Evolutionary conservation across 2,113 vertebrate species (phyloP), one percentile per base, ranked within the genome.

Genomic region (Speoplatyrhinus poulsoni): DNA sequence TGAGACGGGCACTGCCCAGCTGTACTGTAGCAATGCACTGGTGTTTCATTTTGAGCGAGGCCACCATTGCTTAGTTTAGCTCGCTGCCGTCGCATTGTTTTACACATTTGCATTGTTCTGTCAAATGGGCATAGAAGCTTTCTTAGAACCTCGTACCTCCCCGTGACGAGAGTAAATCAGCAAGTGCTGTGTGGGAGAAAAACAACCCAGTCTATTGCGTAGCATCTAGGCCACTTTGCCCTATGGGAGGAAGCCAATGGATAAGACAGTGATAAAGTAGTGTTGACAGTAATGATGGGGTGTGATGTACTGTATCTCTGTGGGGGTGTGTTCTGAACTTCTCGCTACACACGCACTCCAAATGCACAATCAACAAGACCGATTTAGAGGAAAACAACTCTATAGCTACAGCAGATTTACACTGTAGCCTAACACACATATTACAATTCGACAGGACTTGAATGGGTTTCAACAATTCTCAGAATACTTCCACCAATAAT

Each of bases 31-130:
- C 52, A 62, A 56, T 77, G 12, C 67, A 50, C 73, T 80, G 54
- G 55, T 67, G 60, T 62, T 50, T 53, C 46, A 61, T 65, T 68
- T 17, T 63, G 55, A 69, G 41, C 47, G 75, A 73, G 67, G 52
- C 70, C 46, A 41, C 16, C 69, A 10, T 55, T 62, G 46, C 36
- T 77, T 69, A 70, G 75, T 87, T 73, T 59, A 48, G 60, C 33
- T 60, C 41, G 68, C 75, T 64, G 70, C 55, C 67, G 41, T 48
- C 76, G 70, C 46, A 67, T 76, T 19, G 10, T 76, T 69, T 65
- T 12, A 32, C 58, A 41, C 9, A 57, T 70, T 16, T 15, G 15
- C 3, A 17, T 54, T 67, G 66, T 79, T 75, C 46, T 62, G 62
- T 64, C 12, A 66, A 80, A 69, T 0, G 2, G 59, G 54, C 19